phyloP scores from a whole-genome alignment of 2,888 invertebrate genomes.

The Synergus gifuensis region DNA sequence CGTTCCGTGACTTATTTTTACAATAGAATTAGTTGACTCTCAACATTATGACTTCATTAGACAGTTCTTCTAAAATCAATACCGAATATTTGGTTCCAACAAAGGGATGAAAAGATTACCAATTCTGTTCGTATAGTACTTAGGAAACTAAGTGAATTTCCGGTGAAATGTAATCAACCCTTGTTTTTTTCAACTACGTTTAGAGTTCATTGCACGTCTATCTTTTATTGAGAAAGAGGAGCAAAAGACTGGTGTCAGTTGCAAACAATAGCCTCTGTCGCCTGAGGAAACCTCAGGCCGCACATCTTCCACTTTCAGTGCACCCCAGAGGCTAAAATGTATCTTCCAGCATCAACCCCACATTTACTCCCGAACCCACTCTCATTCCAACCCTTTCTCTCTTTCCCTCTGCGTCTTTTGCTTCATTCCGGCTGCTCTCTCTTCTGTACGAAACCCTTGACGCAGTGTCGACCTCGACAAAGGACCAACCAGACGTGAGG shows the following conservation, averaged over 20 bases:
- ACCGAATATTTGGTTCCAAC: too few species aligned
- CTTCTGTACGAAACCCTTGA: conserved; percentile 23
- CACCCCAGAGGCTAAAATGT: conserved; percentile 51
- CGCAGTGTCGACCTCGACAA: conserved; percentile 44
- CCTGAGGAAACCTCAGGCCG: conserved; percentile 52
- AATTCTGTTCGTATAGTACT: not conserved
- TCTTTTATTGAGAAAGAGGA: conserved; percentile 23
- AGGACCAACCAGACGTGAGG: conserved; percentile 37
- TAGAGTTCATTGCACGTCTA: conserved; percentile 26
- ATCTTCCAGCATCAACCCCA: conserved; percentile 44
- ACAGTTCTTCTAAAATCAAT: not conserved
- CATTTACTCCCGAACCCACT: conserved; percentile 18
- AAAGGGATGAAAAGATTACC: too few species aligned
- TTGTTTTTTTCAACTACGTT: not conserved
- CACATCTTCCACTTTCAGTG: conserved; percentile 50
- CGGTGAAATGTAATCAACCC: conserved; percentile 2
- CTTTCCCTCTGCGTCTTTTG: conserved; percentile 4
- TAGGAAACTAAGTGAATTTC: not conserved
- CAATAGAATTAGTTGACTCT: conserved; percentile 18
- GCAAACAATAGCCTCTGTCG: conserved; percentile 54
- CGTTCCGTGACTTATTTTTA: not conserved
- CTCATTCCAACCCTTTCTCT: conserved; percentile 1
- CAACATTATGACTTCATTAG: conserved; percentile 4
- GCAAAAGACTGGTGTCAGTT: conserved; percentile 33
- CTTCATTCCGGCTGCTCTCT: conserved; percentile 1